These are phyloP conservation scores for Crenichthys baileyi DNA, from an alignment of 2,797 vertebrate species.

Conservation along the genomic window DNA sequence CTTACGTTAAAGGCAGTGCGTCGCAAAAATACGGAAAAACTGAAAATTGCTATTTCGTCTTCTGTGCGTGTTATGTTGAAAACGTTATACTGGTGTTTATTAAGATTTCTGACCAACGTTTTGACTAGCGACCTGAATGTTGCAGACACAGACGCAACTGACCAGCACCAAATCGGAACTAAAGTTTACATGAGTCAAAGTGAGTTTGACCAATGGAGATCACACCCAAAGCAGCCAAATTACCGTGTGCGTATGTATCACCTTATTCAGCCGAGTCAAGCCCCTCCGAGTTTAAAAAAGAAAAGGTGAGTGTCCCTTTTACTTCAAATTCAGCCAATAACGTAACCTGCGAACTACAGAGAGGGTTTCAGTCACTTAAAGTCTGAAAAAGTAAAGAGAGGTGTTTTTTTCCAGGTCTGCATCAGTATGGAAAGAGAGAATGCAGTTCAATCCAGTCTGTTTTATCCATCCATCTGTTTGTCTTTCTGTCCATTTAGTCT, in stretches of 20 bases:
- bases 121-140: background rate
- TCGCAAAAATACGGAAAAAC: constrained; percentile 54
- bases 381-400: background rate
- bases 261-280: constrained; percentile 55
- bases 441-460: background rate
- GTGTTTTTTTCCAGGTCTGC: background rate
- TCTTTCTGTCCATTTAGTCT: no score
- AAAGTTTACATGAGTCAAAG: background rate
- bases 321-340: no score
- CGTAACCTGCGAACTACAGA: background rate
- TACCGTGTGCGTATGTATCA: constrained; percentile 26
- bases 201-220: constrained; percentile 63
- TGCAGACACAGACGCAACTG: background rate
- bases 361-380: background rate
- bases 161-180: background rate
- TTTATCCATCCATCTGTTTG: no score
- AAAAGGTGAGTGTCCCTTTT: constrained; percentile 56
- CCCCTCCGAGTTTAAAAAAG: constrained; percentile 40
- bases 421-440: background rate
- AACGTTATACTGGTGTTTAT: background rate
- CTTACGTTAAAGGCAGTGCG: constrained; percentile 36
- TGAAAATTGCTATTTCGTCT: background rate
- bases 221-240: constrained; percentile 62
- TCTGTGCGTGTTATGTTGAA: background rate
- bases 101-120: background rate